These are phyloP conservation scores for Dryobotodes eremita DNA, from an alignment of 2,888 invertebrate species.

Conservation along the genomic window DNA sequence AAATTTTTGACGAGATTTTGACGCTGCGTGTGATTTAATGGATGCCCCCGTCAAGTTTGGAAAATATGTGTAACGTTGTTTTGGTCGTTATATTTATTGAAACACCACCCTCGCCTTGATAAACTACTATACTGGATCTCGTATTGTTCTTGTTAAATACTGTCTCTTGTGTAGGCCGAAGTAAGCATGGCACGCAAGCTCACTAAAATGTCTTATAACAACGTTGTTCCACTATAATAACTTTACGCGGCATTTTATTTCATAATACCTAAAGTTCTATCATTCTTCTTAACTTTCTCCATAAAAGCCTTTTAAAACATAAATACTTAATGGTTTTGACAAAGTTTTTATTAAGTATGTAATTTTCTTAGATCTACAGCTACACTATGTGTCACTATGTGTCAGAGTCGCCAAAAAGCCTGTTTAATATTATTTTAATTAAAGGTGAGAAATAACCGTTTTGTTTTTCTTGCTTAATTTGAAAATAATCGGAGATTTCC, in stretches of 20 bases:
- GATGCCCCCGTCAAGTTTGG: background rate
- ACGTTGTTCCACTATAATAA: background rate
- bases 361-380: conserved; percentile 19
- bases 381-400: no score
- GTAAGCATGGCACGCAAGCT: background rate
- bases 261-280: conserved; percentile 33
- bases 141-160: background rate
- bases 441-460: background rate
- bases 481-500: background rate
- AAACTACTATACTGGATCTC: background rate
- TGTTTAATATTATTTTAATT: background rate
- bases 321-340: conserved; percentile 42
- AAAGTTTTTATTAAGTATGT: conserved; percentile 12
- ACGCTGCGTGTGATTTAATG: background rate
- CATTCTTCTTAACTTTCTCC: conserved; percentile 43
- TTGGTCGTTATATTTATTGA: background rate
- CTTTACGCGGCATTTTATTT: conserved; percentile 23
- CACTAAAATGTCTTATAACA: conserved; percentile 11
- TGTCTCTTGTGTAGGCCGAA: background rate
- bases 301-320: conserved; percentile 40
- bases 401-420: background rate
- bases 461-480: no score
- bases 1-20: background rate
- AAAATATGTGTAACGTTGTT: background rate
- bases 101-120: background rate